A percentile compares a stretch with the other conserved stretches of the same genome.
Conservation (phyloP, 2,113 vertebrate genomes). For the Boulengeromyrus knoepffleri region DNA sequence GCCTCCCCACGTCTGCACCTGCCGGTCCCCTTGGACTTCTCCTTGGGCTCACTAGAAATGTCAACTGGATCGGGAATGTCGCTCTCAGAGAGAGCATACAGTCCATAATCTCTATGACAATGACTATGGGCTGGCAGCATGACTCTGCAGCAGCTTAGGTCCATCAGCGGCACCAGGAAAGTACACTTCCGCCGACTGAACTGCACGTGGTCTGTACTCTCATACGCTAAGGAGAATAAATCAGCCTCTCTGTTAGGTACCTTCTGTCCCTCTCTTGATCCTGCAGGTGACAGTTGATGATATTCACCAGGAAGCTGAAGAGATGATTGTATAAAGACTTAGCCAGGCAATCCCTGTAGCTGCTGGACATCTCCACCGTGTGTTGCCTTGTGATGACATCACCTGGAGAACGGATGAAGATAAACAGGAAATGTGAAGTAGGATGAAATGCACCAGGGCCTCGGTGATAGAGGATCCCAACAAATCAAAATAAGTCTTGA, state of each 20-base stretch:
- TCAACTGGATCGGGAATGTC: neutral
- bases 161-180: neutral
- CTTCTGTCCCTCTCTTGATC: constrained; percentile 66
- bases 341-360: constrained; percentile 79
- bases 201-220: neutral
- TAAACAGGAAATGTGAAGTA: neutral
- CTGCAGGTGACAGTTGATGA: constrained; percentile 74
- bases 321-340: constrained; percentile 82
- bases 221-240: neutral
- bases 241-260: constrained; percentile 45
- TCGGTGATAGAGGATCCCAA: neutral
- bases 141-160: neutral
- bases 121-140: neutral
- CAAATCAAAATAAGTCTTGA: neutral
- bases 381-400: constrained; percentile 74
- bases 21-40: neutral
- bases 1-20: neutral
- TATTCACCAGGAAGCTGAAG: constrained; percentile 83
- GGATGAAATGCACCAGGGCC: neutral
- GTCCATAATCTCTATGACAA: neutral
- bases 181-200: neutral
- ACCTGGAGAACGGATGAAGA: constrained; percentile 51
- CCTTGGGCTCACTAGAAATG: neutral
- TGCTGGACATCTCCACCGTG: constrained; percentile 71
- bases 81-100: neutral